A percentile compares a stretch with the other conserved stretches of the same genome.
Conservation (phyloP, 2,888 invertebrate species). For the Trachelus stipa region DNA sequence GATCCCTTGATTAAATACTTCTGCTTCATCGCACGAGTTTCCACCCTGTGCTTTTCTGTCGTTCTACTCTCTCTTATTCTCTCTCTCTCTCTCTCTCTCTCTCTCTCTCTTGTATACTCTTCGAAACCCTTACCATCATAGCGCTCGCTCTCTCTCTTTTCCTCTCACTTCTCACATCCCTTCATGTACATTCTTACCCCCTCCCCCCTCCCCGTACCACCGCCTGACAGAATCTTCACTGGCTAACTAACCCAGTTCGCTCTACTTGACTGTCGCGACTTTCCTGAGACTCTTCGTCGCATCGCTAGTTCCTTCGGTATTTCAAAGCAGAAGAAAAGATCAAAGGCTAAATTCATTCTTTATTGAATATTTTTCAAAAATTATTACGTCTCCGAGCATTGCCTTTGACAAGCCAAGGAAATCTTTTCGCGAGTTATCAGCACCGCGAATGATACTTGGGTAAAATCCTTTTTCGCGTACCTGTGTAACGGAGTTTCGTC, state of each 20-base stretch:
- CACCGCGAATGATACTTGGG: neutral
- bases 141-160: neutral
- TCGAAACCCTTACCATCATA: neutral
- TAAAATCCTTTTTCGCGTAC: neutral
- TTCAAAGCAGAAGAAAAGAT: neutral
- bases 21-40: slow-evolving; percentile 38
- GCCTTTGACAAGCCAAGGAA: neutral
- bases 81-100: slow-evolving; percentile 7
- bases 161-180: neutral
- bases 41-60: slow-evolving; percentile 14
- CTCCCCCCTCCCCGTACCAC: neutral
- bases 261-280: slow-evolving; percentile 6
- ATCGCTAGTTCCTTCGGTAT: neutral
- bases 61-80: slow-evolving; percentile 11
- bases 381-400: neutral
- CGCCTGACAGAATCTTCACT: slow-evolving; percentile 11
- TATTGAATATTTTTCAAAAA: neutral
- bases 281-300: slow-evolving; percentile 2
- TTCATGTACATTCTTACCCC: neutral
- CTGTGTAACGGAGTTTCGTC: slow-evolving; percentile 7
- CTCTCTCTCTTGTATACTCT: too few relatives aligned
- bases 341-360: neutral
- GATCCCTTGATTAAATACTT: slow-evolving; percentile 62
- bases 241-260: slow-evolving; percentile 6
- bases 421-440: neutral